Base-by-base conservation (phyloP, 2,888 invertebrate genomes). In the Calephelis perditalis region DNA sequence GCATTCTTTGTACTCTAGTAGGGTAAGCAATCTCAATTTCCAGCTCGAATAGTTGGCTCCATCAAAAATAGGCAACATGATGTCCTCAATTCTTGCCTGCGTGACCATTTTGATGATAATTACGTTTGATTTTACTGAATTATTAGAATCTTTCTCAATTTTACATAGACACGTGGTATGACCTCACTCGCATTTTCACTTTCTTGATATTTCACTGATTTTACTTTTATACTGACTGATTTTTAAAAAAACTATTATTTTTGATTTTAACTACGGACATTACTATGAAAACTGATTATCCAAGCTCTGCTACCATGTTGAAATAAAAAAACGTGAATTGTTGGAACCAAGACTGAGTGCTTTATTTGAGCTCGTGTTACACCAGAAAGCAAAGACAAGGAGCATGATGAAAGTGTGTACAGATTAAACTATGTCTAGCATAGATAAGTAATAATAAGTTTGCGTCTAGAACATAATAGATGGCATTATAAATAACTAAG, bases 1-100 rank as follows among this genome's bases (percentile, higher is more conserved):
- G 52, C 71, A 70, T 61, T 71, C 67, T 63, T 70, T 70, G 60
- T 70, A 69, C 62, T 71, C 69, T 45, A 70, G 60, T 36, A 70
- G 64, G 35, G 68, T 68, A 15, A 67, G 1, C 12, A 71, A 66
- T 46, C 69, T 65, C 49, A 71, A 67, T 68, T 70, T 71, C 68
- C 69, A 70, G 10, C 62, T 72, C 37, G 68, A 66, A 66, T 72
- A 72, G 44, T 68, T 69, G 55, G 61, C 64, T 1, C 70, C 68
- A 61, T 71, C 70, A 64, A 70, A 70, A 63, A 69, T 69, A 55
- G 68, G 67, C 57, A 69, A 59, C 55, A 60, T 63, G 5, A 68
- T 68, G 56, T 69, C 69, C 52, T 67, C 63, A 26, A 67, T 63
- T 35, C 56, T 65, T 64, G 64, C 62, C 56, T 63, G 63, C 57